These are phyloP conservation scores for Caretta caretta DNA, from an alignment of 2,113 vertebrate genomes.

Conservation along the genomic window DNA sequence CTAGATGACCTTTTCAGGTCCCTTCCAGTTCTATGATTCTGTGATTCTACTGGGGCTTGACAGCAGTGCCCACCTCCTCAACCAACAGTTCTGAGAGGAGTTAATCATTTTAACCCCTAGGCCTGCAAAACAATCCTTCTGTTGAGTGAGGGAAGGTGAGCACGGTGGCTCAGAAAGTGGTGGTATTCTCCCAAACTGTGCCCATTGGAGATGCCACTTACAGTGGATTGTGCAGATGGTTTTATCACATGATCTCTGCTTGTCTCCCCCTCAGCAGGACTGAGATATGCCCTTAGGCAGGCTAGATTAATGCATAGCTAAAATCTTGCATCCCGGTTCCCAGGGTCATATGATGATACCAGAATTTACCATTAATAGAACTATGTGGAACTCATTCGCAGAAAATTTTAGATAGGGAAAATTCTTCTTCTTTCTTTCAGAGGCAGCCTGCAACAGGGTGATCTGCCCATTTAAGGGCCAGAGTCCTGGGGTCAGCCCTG, in stretches of 20 bases:
- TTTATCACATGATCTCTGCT: not conserved
- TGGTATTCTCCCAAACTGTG: not conserved
- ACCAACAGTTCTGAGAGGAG: conserved; percentile 18
- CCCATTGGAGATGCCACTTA: not conserved
- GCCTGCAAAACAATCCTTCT: conserved; percentile 8
- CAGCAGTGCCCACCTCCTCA: conserved; percentile 44
- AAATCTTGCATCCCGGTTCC: not conserved
- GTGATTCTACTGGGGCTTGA: not conserved
- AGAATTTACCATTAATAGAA: not conserved
- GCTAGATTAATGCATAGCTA: fast-evolving
- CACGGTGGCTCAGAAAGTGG: not conserved
- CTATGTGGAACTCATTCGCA: not conserved
- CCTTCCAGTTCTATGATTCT: too few relatives aligned
- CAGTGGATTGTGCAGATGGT: conserved; percentile 13
- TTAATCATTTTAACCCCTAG: conserved; percentile 22
- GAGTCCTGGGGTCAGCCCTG: not conserved
- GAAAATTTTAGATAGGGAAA: not conserved
- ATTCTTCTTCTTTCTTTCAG: not conserved
- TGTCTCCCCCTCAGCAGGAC: not conserved
- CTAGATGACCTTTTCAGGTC: too few relatives aligned
- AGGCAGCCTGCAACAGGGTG: not conserved
- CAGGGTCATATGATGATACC: not conserved
- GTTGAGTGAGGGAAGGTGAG: not conserved
- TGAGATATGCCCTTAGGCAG: not conserved
- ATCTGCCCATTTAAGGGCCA: not conserved